Percentiles rank a stretch among this genome's conserved stretches.
Conservation (phyloP, 2,888 invertebrate genomes). For the Drosophila flavopinicola region DNA sequence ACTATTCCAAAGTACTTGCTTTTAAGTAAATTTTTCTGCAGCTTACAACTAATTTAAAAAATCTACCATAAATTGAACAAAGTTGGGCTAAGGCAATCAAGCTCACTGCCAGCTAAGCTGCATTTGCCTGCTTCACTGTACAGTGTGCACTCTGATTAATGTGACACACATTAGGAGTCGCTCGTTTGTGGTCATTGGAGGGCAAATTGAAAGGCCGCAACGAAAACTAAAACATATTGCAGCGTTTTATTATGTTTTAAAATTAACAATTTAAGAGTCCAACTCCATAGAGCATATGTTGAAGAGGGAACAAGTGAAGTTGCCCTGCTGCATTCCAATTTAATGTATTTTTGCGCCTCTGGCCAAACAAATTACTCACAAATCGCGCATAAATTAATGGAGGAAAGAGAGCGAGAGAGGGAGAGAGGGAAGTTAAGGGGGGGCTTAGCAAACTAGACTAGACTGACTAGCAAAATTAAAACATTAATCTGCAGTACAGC, state of each 20-base stretch:
- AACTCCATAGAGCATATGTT: too few species aligned
- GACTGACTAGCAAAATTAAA: slow-evolving; percentile 64
- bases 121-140: background rate
- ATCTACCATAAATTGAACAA: too few species aligned
- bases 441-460: slow-evolving; percentile 24
- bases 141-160: slow-evolving; percentile 50
- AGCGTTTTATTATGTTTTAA: slow-evolving; percentile 63
- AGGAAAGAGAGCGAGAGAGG: slow-evolving; percentile 4
- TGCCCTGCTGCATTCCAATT: slow-evolving; percentile 53
- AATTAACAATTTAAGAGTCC: slow-evolving; percentile 60
- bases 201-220: slow-evolving; percentile 51
- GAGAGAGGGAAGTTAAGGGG: too few species aligned
- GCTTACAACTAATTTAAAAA: too few species aligned
- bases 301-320: background rate
- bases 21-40: too few species aligned
- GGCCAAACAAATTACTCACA: slow-evolving; percentile 70
- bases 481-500: slow-evolving; percentile 64
- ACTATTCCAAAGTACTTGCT: too few species aligned
- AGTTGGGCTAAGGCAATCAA: too few species aligned
- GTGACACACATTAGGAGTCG: slow-evolving; percentile 55
- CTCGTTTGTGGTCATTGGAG: slow-evolving; percentile 27
- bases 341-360: slow-evolving; percentile 62
- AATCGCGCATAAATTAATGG: slow-evolving; percentile 67
- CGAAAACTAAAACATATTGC: slow-evolving; percentile 49
- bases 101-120: background rate